Conservation (phyloP, 2,888 invertebrate genomes). For the Platycheirus albimanus region DNA sequence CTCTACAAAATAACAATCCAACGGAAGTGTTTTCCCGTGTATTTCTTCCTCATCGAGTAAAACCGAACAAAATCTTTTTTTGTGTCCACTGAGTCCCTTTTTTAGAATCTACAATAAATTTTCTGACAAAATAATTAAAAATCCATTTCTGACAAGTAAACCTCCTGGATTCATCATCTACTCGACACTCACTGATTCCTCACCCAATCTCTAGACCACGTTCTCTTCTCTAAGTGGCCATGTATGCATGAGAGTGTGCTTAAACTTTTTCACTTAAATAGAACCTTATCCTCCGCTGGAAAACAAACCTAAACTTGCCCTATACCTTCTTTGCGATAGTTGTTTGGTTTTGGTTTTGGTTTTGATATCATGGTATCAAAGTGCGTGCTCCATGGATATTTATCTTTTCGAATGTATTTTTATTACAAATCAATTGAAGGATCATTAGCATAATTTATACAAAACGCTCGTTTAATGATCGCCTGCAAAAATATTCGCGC, state of each 20-base stretch:
- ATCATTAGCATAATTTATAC: conserved; percentile 83
- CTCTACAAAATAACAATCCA: too few species aligned
- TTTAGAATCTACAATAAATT: too few species aligned
- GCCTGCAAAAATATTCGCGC: conserved; percentile 76
- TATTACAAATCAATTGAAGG: conserved; percentile 83
- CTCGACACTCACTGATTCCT: conserved; percentile 47
- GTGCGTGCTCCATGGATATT: conserved; percentile 82
- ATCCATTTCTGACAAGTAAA: conserved; percentile 55
- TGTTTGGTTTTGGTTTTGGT: too few species aligned
- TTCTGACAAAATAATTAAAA: too few species aligned
- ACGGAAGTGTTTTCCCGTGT: too few species aligned
- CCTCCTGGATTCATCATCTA: conserved; percentile 32
- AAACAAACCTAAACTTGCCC: neutral
- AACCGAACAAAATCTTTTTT: too few species aligned
- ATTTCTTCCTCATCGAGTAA: too few species aligned
- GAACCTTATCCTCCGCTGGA: conserved; percentile 32
- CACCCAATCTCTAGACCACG: conserved; percentile 34
- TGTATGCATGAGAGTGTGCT: neutral
- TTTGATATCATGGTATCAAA: conserved; percentile 75
- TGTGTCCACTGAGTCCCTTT: too few species aligned
- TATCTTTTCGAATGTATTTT: conserved; percentile 82
- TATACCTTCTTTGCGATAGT: conserved; percentile 22
- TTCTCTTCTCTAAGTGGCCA: neutral
- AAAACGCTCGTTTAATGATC: conserved; percentile 83
- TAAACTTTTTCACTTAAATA: conserved; percentile 41